Percentiles rank a stretch among this genome's conserved stretches.
These are phyloP conservation scores for Chrysodeixis includens DNA, from an alignment of 2,888 invertebrate genomes.

Conservation along the genomic window DNA sequence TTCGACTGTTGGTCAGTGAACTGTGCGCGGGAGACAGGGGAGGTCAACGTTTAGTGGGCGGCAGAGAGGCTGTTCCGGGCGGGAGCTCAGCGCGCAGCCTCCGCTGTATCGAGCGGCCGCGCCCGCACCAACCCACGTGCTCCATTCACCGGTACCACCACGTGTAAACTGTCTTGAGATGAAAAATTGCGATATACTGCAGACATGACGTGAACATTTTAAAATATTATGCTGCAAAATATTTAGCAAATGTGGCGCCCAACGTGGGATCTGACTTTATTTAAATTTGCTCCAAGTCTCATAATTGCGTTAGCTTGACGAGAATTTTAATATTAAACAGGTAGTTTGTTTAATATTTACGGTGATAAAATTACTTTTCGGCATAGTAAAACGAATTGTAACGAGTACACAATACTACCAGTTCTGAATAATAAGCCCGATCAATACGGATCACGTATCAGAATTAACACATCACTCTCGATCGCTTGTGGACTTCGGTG, in stretches of 20 bases:
- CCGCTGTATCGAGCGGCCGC: constrained; percentile 82
- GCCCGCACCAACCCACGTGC: constrained; percentile 77
- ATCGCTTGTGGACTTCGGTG: constrained; percentile 27
- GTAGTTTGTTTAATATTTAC: neutral
- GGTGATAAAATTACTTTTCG: neutral
- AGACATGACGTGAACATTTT: constrained; percentile 20
- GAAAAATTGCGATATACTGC: constrained; percentile 50
- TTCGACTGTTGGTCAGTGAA: constrained; percentile 57
- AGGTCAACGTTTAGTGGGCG: constrained; percentile 70
- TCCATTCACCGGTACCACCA: constrained; percentile 76
- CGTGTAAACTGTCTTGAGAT: constrained; percentile 63
- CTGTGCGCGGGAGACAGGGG: constrained; percentile 59
- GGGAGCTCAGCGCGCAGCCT: constrained; percentile 81
- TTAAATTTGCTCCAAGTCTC: neutral
- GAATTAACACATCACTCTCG: constrained; percentile 25
- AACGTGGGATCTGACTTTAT: constrained; percentile 35
- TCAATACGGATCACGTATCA: constrained; percentile 29
- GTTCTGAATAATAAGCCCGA: constrained; percentile 14
- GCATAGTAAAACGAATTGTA: neutral
- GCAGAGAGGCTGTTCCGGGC: constrained; percentile 68
- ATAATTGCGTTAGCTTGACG: neutral
- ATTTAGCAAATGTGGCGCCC: constrained; percentile 48
- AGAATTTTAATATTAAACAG: neutral
- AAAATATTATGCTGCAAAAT: constrained; percentile 1
- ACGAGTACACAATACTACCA: neutral